Conservation (phyloP, 2,888 invertebrate genomes). For the Drosophila falleni region DNA sequence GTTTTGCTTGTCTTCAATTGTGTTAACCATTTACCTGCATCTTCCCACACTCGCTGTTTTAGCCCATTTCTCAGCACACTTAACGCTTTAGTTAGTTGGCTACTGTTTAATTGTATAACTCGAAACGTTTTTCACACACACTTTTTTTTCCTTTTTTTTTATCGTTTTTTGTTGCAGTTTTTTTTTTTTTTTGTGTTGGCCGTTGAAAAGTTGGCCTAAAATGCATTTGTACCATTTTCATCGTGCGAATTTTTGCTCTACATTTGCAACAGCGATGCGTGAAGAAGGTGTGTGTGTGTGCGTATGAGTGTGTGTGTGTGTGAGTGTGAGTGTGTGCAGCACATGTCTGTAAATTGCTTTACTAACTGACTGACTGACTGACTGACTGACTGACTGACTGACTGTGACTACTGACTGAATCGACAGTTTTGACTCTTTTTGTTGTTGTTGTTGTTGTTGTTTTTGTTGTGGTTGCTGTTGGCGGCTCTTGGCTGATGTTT, state of each 20-base stretch:
- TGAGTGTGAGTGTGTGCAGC: slow-evolving; percentile 38
- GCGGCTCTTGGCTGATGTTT: slow-evolving; percentile 68
- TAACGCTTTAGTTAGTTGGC: slow-evolving; percentile 51
- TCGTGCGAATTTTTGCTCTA: slow-evolving; percentile 44
- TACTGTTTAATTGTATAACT: slow-evolving; percentile 67
- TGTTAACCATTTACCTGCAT: neutral
- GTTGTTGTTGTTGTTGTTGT: slow-evolving; percentile 25
- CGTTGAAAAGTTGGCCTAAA: slow-evolving; percentile 67
- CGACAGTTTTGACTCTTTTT: slow-evolving; percentile 49
- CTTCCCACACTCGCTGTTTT: slow-evolving; percentile 17
- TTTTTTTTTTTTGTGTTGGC: slow-evolving; percentile 16
- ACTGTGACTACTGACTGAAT: slow-evolving; percentile 50
- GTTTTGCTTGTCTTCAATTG: neutral
- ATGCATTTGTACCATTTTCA: slow-evolving; percentile 58
- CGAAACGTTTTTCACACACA: slow-evolving; percentile 51
- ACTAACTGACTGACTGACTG: slow-evolving; percentile 70
- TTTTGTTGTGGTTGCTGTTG: slow-evolving; percentile 45
- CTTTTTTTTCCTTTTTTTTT: slow-evolving; percentile 20
- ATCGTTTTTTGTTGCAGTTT: neutral
- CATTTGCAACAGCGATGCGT: slow-evolving; percentile 15
- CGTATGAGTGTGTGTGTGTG: slow-evolving; percentile 23
- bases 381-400: slow-evolving; percentile 56
- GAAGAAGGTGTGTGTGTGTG: slow-evolving; percentile 15
- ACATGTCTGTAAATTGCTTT: slow-evolving; percentile 79
- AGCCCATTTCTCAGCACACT: slow-evolving; percentile 43